phyloP scores from a whole-genome alignment of 2,797 vertebrate genomes.

The Agapornis canus region DNA sequence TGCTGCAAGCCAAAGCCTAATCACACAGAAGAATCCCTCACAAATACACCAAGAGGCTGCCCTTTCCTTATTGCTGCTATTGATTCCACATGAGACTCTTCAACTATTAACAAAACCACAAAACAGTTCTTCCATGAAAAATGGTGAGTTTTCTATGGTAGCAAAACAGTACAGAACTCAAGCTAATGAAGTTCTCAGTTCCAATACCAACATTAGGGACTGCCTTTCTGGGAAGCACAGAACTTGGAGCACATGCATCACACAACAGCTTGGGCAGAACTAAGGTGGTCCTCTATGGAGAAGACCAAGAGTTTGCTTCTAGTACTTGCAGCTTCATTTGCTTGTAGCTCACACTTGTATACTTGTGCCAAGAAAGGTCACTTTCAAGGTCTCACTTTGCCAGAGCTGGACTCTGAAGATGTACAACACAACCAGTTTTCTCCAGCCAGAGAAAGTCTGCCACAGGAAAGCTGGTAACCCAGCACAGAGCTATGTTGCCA shows the following conservation, averaged over 20 bases:
- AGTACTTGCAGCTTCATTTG: not conserved
- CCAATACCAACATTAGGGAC: not conserved
- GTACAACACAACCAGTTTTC: not conserved
- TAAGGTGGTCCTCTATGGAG: not conserved
- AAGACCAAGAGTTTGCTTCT: not conserved
- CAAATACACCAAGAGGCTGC: not conserved
- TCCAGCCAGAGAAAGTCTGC: not conserved
- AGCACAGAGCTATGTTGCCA: fast-evolving
- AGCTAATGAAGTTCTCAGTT: not conserved
- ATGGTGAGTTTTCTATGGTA: not conserved
- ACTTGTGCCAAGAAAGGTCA: not conserved
- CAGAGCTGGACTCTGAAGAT: not conserved
- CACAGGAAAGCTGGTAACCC: not conserved
- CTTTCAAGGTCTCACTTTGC: not conserved
- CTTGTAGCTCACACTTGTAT: not conserved
- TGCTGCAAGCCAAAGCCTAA: not conserved
- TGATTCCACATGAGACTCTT: not conserved
- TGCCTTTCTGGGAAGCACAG: not conserved
- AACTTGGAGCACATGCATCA: not conserved
- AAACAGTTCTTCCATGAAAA: not conserved
- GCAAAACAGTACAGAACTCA: not conserved
- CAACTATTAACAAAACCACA: not conserved
- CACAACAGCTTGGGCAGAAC: not conserved
- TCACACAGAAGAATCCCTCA: not conserved
- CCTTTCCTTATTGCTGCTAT: not conserved